Evolutionary conservation across 1,140 invertebrate species (phyloP), one percentile per base, ranked within the genome.

Genomic region (Drosophila quadrilineata): DNA sequence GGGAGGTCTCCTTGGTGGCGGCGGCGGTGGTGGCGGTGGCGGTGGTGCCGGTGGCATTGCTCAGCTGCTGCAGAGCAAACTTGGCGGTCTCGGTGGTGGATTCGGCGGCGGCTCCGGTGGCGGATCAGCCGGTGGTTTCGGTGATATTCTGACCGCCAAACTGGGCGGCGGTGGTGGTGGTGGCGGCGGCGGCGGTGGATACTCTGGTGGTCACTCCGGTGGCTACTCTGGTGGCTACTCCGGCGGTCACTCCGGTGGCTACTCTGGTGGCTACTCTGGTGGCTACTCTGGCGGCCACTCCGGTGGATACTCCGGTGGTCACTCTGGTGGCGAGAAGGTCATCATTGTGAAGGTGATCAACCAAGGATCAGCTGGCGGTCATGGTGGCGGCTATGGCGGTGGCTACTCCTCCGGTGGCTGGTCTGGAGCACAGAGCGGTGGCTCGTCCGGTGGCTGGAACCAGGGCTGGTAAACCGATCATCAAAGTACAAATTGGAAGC

Each of bases 261-360:
- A 64, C 26, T 53, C 60, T 3, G 69, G 68, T 9, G 71, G 71
- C n/a, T 14, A 62, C 26, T 70, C 49, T 3, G 59, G 60, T 17
- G 59, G 59, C 6, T 28, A 19, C 21, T 33, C 53, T 4, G 41
- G 45, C n/a, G 58, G 54, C n/a, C 14, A 49, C 40, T 49, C 45
- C 4, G 67, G 59, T 1, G 60, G 68, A 26, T 45, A 63, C 26
- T 46, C 57, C 10, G 62, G 66, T 17, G 71, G 71, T n/a, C 24
- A 60, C 22, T 64, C 46, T n/a, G 58, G 48, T 14, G 48, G 48
- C 0, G 74, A 76, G 31, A 80, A 80, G 60, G 58, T 80, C 16
- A 38, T 75, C 68, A 82, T 80, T 36, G 76, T 80, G 26, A 64
- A 80, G 36, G 76, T 82, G 21, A 46, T 71, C 59, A 68, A 9